Conservation (phyloP, 2,888 invertebrate genomes). For the Cerastoderma edule region DNA sequence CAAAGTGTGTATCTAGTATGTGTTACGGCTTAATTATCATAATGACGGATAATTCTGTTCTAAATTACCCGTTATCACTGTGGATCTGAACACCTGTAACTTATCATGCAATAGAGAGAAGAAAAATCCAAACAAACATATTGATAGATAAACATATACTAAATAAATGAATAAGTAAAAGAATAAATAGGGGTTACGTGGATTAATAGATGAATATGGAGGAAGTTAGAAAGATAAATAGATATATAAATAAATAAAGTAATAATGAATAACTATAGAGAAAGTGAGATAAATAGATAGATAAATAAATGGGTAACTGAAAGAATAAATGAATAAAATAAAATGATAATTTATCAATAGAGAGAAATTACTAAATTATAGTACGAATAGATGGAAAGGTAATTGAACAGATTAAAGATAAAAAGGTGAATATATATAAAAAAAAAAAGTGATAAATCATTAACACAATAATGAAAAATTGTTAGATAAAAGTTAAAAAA, state of each 20-base stretch:
- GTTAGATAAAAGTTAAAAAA: constrained; percentile 3
- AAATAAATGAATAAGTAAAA: neutral
- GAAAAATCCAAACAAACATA: too few relatives aligned
- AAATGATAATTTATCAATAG: neutral
- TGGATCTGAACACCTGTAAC: too few relatives aligned
- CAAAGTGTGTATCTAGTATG: too few relatives aligned
- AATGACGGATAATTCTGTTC: too few relatives aligned
- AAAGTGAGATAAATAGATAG: neutral
- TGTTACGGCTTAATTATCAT: too few relatives aligned
- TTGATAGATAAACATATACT: neutral
- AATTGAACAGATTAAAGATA: neutral
- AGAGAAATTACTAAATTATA: neutral
- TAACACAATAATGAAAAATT: neutral
- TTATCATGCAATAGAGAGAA: too few relatives aligned
- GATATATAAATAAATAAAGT: neutral
- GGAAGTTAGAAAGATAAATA: neutral
- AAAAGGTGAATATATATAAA: neutral
- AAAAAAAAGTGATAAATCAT: neutral
- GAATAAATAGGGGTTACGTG: neutral
- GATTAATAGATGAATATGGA: neutral
- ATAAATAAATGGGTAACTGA: neutral
- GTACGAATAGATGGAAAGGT: neutral
- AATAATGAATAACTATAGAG: neutral
- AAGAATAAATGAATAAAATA: neutral
- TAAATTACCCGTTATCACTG: too few relatives aligned